Evolutionary conservation across 2,888 invertebrate species (phyloP), one percentile per base, ranked within the genome.

Genomic region (Halocaridina rubra): DNA sequence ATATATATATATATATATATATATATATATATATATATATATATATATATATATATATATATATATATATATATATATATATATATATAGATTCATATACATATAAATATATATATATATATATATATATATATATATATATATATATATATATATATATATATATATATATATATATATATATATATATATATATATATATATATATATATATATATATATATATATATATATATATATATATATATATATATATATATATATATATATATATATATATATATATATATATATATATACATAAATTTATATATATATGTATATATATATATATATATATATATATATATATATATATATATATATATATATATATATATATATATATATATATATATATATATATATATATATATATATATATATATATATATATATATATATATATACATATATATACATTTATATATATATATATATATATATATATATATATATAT

Each of bases 381-480:
- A 64, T 64, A 64, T 13, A 64, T 64, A 13, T 64, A 64, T 64
- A 64, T 13, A 64, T 13, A 64, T 13, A 64, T 13, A 64, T 13
- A 64, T 13, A 64, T 13, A 64, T 64, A 5, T 64, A 64, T 64
- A 64, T 64, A 64, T 64, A 5, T 64, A 64, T 64, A 64, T 64
- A 64, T 64, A 64, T 64, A 64, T 64, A 64, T 64, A 64, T 64
- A 64, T 64, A 64, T 64, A 64, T 64, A 64, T 64, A 64, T 64
- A 64, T 64, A 64, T 64, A 39, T 39, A 39, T 39, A 39, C 13
- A 39, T 39, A 39, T 39, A 39, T 39, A 39, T 39, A 39, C 13
- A 39, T 39, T 8, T 39, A 39, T 39, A 39, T 39, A 39, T 39
- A 39, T 39, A 39, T 39, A 39, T 39, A 64, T 64, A 64, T 64